Evolutionary conservation across 2,113 vertebrate genomes (phyloP).

Genomic region (Leuciscus idus): DNA sequence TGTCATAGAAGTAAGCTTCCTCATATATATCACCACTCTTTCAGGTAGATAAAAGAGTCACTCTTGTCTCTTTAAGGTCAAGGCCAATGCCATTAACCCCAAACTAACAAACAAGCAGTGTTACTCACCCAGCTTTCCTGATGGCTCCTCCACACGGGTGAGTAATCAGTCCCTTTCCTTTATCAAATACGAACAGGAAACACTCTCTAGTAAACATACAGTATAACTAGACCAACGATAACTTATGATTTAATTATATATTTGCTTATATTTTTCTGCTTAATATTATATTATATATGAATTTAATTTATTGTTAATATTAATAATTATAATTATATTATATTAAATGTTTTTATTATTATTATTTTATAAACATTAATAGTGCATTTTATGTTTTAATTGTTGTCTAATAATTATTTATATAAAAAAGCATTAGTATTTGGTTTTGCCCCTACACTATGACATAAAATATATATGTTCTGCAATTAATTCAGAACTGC

Average conservation of each 20-base stretch:
- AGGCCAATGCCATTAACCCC: neutral
- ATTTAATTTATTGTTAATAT: neutral
- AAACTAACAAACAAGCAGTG: neutral
- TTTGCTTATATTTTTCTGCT: too few relatives aligned
- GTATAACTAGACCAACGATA: too few relatives aligned
- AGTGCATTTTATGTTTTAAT: neutral
- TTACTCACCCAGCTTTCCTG: neutral
- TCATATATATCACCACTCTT: neutral
- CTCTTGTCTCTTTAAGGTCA: neutral
- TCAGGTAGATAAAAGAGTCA: neutral
- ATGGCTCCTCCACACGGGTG: neutral
- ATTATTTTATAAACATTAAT: neutral
- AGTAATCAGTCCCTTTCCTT: neutral
- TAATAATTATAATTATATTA: neutral
- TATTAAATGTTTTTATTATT: neutral
- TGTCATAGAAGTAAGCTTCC: neutral
- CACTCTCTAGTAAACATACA: neutral
- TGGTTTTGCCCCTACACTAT: neutral
- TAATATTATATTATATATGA: too few relatives aligned
- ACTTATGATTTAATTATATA: too few relatives aligned
- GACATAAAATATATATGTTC: neutral
- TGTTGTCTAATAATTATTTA: neutral
- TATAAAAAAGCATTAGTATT: neutral
- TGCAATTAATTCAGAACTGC: neutral
- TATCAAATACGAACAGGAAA: neutral